Evolutionary conservation across 2,797 vertebrate species (phyloP).

Genomic region (Macrochelys suwanniensis): DNA sequence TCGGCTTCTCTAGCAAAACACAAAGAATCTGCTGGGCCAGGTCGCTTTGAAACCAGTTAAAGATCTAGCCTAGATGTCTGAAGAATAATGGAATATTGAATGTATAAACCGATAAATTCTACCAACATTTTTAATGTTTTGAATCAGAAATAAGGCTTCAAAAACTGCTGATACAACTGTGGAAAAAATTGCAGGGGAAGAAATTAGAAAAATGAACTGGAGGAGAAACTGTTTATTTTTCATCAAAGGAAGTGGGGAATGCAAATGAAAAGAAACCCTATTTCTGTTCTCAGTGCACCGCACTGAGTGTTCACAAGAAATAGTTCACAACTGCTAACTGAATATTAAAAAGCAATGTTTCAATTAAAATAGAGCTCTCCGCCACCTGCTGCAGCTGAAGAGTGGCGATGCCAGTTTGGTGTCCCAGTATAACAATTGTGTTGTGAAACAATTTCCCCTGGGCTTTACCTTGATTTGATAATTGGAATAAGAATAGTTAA

Average conservation of each 20-base stretch:
- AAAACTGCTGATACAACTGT: background rate
- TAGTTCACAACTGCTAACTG: background rate
- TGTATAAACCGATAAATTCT: background rate
- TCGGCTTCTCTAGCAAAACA: constrained; percentile 53
- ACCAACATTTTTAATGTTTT: background rate
- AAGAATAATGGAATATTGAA: background rate
- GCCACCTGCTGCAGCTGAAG: background rate
- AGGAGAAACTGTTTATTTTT: background rate
- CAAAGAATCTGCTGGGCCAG: background rate
- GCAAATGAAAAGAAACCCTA: background rate
- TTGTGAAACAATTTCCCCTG: background rate
- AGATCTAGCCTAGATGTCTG: background rate
- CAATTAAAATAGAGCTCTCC: background rate
- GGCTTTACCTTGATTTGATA: background rate
- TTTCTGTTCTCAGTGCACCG: background rate
- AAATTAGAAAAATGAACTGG: background rate
- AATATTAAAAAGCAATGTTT: background rate
- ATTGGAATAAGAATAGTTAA: background rate
- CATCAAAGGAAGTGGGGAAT: background rate
- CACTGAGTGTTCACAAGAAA: background rate
- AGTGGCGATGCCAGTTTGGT: background rate
- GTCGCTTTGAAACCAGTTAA: constrained; percentile 9
- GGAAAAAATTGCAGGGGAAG: background rate
- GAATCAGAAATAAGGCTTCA: background rate
- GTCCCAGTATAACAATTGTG: background rate